Percentiles rank a stretch among this genome's conserved stretches.
These are phyloP conservation scores for Sebastes taczanowskii DNA, from an alignment of 2,797 vertebrate genomes.

Conservation along the genomic window DNA sequence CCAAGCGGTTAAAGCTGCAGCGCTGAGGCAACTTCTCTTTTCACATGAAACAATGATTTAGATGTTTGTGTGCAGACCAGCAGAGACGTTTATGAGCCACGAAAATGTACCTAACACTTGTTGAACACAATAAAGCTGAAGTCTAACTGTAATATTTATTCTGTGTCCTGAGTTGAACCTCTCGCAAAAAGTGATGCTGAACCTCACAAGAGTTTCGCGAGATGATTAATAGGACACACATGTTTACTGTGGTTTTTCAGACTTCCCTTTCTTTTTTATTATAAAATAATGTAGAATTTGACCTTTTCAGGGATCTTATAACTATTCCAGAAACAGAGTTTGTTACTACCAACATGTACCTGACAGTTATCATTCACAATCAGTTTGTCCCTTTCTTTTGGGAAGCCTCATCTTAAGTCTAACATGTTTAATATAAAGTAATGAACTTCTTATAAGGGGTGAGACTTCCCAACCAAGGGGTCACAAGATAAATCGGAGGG, in stretches of 20 bases:
- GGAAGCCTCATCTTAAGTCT: neutral
- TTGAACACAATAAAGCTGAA: constrained; percentile 41
- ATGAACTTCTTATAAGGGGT: neutral
- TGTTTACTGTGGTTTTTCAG: neutral
- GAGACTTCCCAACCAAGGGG: neutral
- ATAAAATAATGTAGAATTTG: neutral
- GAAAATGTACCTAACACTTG: constrained; percentile 53
- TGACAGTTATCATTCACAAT: neutral
- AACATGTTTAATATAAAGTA: neutral
- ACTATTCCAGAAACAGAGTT: neutral
- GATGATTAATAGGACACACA: neutral
- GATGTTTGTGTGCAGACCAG: constrained; percentile 50
- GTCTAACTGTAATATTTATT: constrained; percentile 12
- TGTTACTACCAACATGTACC: neutral
- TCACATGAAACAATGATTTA: constrained; percentile 57
- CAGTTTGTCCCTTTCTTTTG: neutral
- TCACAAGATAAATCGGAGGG: neutral
- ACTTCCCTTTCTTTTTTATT: neutral
- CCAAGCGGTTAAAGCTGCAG: constrained; percentile 74
- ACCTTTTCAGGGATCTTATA: neutral
- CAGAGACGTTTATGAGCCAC: constrained; percentile 51
- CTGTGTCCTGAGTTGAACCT: constrained; percentile 43
- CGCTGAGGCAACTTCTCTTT: constrained; percentile 57
- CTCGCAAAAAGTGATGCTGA: neutral
- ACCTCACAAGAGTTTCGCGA: neutral